Evolutionary conservation across 2,113 vertebrate genomes (phyloP).

Genomic region (Pedionomus torquatus): DNA sequence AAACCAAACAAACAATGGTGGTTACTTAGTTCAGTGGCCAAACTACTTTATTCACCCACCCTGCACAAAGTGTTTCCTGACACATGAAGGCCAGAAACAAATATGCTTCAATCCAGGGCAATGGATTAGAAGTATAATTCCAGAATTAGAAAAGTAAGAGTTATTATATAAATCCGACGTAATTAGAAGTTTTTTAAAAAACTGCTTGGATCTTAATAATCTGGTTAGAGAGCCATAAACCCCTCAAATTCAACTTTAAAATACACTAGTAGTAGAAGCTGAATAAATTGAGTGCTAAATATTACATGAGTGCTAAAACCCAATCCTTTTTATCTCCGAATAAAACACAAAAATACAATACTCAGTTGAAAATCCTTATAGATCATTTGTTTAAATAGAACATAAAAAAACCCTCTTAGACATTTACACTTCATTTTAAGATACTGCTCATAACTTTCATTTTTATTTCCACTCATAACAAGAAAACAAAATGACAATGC

Average conservation of each 20-base stretch:
- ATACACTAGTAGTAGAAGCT: background rate
- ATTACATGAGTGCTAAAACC: background rate
- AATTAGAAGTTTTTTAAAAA: background rate
- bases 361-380: background rate
- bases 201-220: background rate
- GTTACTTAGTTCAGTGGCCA: background rate
- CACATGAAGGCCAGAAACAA: background rate
- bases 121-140: background rate
- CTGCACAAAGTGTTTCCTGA: background rate
- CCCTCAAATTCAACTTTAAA: background rate
- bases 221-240: background rate
- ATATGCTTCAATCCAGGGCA: background rate
- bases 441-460: background rate
- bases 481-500: background rate
- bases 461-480: background rate
- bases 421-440: background rate
- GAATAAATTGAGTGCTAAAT: background rate
- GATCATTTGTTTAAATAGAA: background rate
- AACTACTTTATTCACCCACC: background rate
- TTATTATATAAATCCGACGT: background rate
- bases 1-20: background rate
- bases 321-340: background rate
- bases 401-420: background rate
- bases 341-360: background rate
- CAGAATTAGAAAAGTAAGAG: background rate